Base-by-base conservation (phyloP, 92 coral and sea anemone species). In the Isaurus tuberculatus region DNA sequence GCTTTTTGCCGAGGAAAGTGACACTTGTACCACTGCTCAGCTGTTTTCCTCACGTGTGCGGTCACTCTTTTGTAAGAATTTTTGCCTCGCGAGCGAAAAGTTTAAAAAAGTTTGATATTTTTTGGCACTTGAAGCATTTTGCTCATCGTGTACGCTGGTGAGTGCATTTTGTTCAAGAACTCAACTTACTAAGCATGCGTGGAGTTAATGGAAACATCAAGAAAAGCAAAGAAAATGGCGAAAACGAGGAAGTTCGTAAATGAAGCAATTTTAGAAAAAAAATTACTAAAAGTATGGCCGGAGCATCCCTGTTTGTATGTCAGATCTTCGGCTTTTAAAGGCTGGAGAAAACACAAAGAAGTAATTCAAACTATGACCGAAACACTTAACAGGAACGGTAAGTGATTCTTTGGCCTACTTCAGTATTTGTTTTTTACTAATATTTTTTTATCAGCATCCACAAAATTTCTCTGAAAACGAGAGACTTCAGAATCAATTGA, bases 1-100 rank as follows among this genome's bases (percentile, higher is more conserved):
- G n/a, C n/a, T n/a, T n/a, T n/a, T n/a, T 63, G 69, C 69, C 15
- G 69, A 63, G 69, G 33, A 63, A 63, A 63, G 69, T 23, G 69
- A 1, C 37, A 63, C 69, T 32, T 34, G 69, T 63, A 34, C 69
- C 69, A 63, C 10, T 63, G 69, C 34, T 63, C 69, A 63, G 69
- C 15, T 63, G 27, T 63, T 63, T 63, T 63, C 69, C 15, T 25
- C 34, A 63, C 69, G 69, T n/a, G n/a, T n/a, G n/a, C n/a, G n/a
- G n/a, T n/a, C n/a, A n/a, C n/a, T n/a, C n/a, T n/a, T n/a, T n/a
- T 63, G 69, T 25, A 34, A 32, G 31, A 19, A 63, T 25, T 63
- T 63, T 63, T 23, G 69, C 33, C 69, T 57, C 65, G 65, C 26
- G 51, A 4, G 51, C 51, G 15, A 44, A 44, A 44, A 44, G 15